Conservation (phyloP, 2,888 invertebrate species). For the Calameuta filiformis region DNA sequence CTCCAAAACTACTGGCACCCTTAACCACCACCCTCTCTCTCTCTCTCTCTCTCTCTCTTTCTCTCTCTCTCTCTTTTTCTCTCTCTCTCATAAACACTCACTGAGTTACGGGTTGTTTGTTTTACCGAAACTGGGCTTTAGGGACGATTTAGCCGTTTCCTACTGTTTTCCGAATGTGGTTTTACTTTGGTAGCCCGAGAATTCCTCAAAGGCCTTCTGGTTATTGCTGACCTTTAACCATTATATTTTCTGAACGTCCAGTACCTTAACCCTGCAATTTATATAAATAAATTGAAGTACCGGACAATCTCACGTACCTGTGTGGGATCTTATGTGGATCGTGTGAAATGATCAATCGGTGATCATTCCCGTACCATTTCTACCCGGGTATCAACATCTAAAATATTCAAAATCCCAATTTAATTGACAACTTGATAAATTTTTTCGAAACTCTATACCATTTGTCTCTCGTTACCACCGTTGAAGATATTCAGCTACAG, state of each 20-base stretch:
- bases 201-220: not conserved
- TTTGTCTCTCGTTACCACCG: not conserved
- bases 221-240: not conserved
- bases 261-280: not conserved
- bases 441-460: not conserved
- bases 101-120: slow-evolving; percentile 63
- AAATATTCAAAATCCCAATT: not conserved
- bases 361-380: too few relatives aligned
- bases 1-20: not conserved
- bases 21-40: slow-evolving; percentile 10
- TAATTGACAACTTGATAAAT: not conserved
- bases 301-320: too few relatives aligned
- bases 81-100: slow-evolving; percentile 53
- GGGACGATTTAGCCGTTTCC: slow-evolving; percentile 37
- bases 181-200: not conserved
- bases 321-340: too few relatives aligned
- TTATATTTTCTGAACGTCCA: not conserved
- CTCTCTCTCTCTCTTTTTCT: too few relatives aligned
- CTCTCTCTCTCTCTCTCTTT: too few relatives aligned
- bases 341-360: too few relatives aligned
- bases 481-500: not conserved
- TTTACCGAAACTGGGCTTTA: slow-evolving; percentile 52
- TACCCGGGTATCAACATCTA: not conserved
- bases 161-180: not conserved
- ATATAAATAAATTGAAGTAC: too few relatives aligned